Conservation (phyloP, 2,113 vertebrate species). For the Vicugna pacos region DNA sequence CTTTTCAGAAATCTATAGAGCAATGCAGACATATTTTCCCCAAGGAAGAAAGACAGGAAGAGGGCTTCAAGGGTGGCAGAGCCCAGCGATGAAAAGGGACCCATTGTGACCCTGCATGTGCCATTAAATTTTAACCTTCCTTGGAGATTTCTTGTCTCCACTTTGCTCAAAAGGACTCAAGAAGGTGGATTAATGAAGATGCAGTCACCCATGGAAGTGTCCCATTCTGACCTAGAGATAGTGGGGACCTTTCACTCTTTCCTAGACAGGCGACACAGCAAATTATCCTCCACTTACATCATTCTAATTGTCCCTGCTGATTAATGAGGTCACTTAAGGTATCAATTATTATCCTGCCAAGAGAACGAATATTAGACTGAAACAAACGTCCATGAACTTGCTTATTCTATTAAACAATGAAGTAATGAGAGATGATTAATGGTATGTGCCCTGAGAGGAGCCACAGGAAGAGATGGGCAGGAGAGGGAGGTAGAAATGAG, state of each 20-base stretch:
- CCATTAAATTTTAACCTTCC: neutral
- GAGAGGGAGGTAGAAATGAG: neutral
- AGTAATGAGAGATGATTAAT: slow-evolving; percentile 70
- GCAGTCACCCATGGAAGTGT: slow-evolving; percentile 29
- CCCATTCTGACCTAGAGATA: slow-evolving; percentile 66
- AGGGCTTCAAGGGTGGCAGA: neutral
- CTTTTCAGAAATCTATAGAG: neutral
- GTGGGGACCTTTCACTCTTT: slow-evolving; percentile 74
- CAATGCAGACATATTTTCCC: neutral
- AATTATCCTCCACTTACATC: slow-evolving; percentile 62
- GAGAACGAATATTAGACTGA: slow-evolving; percentile 70
- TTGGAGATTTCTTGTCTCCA: neutral
- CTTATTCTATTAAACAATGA: slow-evolving; percentile 79
- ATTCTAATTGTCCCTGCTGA: slow-evolving; percentile 83
- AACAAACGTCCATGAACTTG: slow-evolving; percentile 70
- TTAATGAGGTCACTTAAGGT: slow-evolving; percentile 81
- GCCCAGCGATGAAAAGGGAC: neutral
- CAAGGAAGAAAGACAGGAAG: neutral
- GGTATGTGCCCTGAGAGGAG: neutral
- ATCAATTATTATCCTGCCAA: slow-evolving; percentile 79
- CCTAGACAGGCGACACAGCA: slow-evolving; percentile 50
- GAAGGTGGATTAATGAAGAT: slow-evolving; percentile 68
- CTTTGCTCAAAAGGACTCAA: neutral
- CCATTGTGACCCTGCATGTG: fast-evolving
- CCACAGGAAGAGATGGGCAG: neutral